Percentiles rank a stretch among this genome's conserved stretches.
Evolutionary conservation across 2,113 vertebrate genomes (phyloP).

Genomic region (Elephantulus edwardii): DNA sequence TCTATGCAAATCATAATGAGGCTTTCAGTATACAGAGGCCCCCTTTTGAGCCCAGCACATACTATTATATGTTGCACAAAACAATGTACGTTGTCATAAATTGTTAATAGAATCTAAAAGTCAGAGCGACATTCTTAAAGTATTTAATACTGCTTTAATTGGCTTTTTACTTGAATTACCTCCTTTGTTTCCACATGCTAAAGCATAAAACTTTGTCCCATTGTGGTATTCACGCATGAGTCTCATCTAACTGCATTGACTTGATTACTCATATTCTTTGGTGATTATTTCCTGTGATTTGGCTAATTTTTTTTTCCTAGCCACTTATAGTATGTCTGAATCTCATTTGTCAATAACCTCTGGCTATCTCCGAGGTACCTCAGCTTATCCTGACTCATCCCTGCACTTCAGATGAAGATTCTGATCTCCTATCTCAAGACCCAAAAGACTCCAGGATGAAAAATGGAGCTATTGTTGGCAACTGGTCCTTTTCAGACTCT

Average conservation of each 20-base stretch:
- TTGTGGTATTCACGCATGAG: background rate
- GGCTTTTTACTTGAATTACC: background rate
- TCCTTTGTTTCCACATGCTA: background rate
- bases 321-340: conserved; percentile 39
- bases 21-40: conserved; percentile 33
- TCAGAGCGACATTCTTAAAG: background rate
- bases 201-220: background rate
- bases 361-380: conserved; percentile 84
- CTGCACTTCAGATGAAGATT: conserved; percentile 90
- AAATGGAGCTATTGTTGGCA: conserved; percentile 66
- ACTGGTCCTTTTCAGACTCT: conserved; percentile 72
- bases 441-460: conserved; percentile 73
- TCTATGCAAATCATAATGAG: conserved; percentile 5
- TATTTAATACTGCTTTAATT: background rate
- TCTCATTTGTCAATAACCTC: conserved; percentile 52
- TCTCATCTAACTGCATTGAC: background rate
- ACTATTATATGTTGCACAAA: no score
- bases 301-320: background rate
- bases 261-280: background rate
- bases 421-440: conserved; percentile 82
- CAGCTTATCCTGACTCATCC: conserved; percentile 90
- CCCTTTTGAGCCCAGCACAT: background rate
- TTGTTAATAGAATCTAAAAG: background rate
- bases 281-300: background rate
- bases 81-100: background rate